Evolutionary conservation across 2,113 vertebrate genomes (phyloP), one percentile per base, ranked within the genome.

Genomic region (Brachirus orientalis): DNA sequence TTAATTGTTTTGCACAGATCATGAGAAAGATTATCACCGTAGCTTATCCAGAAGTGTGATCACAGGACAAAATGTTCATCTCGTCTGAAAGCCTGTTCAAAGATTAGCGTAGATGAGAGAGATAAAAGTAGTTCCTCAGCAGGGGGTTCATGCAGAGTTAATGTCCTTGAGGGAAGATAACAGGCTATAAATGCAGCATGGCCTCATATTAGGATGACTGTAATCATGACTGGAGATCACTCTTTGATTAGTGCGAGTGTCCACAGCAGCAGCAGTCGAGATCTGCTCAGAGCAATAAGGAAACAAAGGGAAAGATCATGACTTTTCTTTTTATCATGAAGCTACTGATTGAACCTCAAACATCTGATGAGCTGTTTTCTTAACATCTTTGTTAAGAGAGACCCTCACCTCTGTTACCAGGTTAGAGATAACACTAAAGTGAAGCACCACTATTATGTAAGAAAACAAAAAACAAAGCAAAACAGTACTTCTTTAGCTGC

Each of bases 141-240:
- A 13, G 33, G 66, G 2, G 43, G 48, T 69, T 84, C 56, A 69
- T 16, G 3, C 20, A 19, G 35, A 72, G 55, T 72, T 55, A 45
- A 58, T 68, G 82, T 76, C 74, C 82, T 88, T 88, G 82, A 78
- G 10, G 44, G 19, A 37, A 70, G 84, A 87, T 86, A 88, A 82
- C 10, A 28, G 61, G 64, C 53, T 58, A 37, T 67, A 72, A 83
- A 79, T 14, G 53, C 8, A 46, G 28, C 11, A 7, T 7, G 11
- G 55, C 47, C 41, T 78, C 57, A 40, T 82, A 80, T 83, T 73
- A 68, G 53, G 11, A 65, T 59, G 43, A 63, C 6, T 7, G 47
- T 72, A 71, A 75, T 79, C 45, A 18, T 14, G n/a, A 65, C 28
- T 59, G 5, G 4, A 63, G 53, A 19, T 16, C 18, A 58, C 37